These are phyloP conservation scores for Pteromalus puparum DNA, from an alignment of 1,140 invertebrate species.

Conservation along the genomic window DNA sequence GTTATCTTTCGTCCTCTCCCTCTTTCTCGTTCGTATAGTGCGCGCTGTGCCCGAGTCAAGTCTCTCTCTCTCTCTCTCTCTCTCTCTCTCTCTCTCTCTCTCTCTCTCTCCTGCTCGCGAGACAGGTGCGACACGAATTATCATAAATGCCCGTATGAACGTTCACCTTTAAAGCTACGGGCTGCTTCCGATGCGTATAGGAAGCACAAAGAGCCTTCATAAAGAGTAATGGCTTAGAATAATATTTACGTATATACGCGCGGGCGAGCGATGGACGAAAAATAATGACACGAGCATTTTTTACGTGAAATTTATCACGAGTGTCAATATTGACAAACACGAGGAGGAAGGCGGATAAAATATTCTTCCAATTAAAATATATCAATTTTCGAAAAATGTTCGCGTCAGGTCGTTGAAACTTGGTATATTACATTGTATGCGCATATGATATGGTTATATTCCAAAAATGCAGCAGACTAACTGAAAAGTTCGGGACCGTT, in stretches of 20 bases:
- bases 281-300: constrained; percentile 30
- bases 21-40: neutral
- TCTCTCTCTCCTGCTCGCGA: neutral
- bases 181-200: constrained; percentile 33
- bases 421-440: no score
- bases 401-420: neutral
- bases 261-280: neutral
- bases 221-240: constrained; percentile 45
- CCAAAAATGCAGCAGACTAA: no score
- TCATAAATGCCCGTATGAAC: constrained; percentile 48
- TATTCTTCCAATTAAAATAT: constrained; percentile 23
- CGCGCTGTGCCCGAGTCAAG: neutral
- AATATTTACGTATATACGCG: constrained; percentile 34
- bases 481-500: no score
- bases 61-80: neutral
- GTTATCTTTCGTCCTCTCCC: constrained; percentile 35
- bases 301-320: constrained; percentile 1
- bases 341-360: neutral
- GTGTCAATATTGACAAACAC: neutral
- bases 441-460: no score
- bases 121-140: constrained; percentile 53
- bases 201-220: constrained; percentile 30
- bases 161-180: constrained; percentile 34
- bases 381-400: neutral
- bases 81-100: neutral